Conservation (phyloP, 2,888 invertebrate species). For the Xylocampa areola region DNA sequence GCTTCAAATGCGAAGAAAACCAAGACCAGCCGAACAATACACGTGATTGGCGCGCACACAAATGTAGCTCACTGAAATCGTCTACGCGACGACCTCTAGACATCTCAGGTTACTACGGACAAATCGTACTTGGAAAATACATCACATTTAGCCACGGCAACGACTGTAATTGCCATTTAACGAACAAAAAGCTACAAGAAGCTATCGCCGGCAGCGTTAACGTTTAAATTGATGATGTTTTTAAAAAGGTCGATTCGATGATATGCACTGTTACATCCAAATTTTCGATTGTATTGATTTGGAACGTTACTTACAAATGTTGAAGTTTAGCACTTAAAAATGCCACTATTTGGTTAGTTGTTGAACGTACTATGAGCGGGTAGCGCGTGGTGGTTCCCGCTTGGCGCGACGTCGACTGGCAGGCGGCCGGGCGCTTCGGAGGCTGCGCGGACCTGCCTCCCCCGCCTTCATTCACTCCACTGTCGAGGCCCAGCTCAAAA, state of each 20-base stretch:
- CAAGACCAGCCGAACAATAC: constrained; percentile 58
- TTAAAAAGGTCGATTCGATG: constrained; percentile 72
- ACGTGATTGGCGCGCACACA: constrained; percentile 76
- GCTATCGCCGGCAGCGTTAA: constrained; percentile 57
- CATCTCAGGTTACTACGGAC: constrained; percentile 78
- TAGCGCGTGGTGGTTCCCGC: constrained; percentile 77
- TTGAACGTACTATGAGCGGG: constrained; percentile 66
- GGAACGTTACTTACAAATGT: constrained; percentile 77
- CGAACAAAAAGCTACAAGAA: constrained; percentile 66
- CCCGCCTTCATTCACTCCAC: constrained; percentile 87
- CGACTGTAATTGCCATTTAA: constrained; percentile 73
- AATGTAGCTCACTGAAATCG: constrained; percentile 66
- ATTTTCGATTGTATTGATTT: constrained; percentile 34
- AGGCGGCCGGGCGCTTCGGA: constrained; percentile 78
- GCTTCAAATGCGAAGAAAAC: constrained; percentile 39
- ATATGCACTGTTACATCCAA: constrained; percentile 39
- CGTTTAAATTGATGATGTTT: constrained; percentile 60
- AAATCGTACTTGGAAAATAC: constrained; percentile 64
- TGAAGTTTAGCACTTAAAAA: constrained; percentile 74
- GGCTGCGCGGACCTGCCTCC: constrained; percentile 84
- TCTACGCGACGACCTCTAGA: constrained; percentile 81
- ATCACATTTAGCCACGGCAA: constrained; percentile 53
- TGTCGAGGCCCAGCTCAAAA: constrained; percentile 81
- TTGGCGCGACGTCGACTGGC: constrained; percentile 84
- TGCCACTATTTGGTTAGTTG: constrained; percentile 77